Evolutionary conservation across 1,140 invertebrate genomes (phyloP).

Genomic region (Papilio polyxenes): DNA sequence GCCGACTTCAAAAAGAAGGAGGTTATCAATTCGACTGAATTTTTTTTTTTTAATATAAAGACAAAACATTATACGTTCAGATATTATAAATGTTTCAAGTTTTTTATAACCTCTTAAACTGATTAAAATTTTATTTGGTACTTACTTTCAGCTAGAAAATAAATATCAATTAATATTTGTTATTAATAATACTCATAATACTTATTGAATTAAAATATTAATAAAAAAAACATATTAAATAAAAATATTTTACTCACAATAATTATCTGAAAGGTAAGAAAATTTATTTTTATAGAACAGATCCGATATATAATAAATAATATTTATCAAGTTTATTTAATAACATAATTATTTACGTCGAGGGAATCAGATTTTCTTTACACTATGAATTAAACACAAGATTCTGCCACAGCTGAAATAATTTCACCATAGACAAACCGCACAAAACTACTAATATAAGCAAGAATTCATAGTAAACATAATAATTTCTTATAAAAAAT

Average conservation of each 20-base stretch:
- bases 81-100: background rate
- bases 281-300: background rate
- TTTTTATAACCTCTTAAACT: background rate
- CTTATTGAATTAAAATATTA: too few relatives aligned
- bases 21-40: too few relatives aligned
- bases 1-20: too few relatives aligned
- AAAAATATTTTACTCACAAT: conserved; percentile 46
- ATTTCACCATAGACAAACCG: too few relatives aligned
- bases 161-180: conserved; percentile 31
- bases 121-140: background rate
- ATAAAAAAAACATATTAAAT: background rate
- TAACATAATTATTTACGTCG: too few relatives aligned
- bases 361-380: too few relatives aligned
- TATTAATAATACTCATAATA: conserved; percentile 1
- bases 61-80: conserved; percentile 5
- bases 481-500: too few relatives aligned
- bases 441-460: too few relatives aligned
- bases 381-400: too few relatives aligned
- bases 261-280: conserved; percentile 47
- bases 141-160: conserved; percentile 48
- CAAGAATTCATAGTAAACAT: too few relatives aligned
- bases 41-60: background rate
- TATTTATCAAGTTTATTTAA: background rate
- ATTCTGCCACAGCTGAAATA: too few relatives aligned
- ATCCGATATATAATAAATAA: conserved; percentile 21